phyloP scores from a whole-genome alignment of 2,797 vertebrate species.

The Paedocypris micromegethes region DNA sequence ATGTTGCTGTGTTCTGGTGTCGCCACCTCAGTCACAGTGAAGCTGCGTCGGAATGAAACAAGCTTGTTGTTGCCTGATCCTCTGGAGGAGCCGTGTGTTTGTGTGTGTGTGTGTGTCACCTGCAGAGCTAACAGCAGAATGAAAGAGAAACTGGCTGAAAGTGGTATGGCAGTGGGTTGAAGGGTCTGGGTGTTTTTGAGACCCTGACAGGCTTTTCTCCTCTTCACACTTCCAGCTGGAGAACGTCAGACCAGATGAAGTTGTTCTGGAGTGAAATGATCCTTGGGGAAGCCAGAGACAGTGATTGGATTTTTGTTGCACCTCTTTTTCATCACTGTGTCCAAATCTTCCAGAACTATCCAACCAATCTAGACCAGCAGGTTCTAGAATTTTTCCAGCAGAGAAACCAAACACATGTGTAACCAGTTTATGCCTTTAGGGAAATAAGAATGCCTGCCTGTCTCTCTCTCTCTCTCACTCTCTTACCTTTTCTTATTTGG shows the following conservation, averaged over 20 bases:
- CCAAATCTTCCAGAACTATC: too few relatives aligned
- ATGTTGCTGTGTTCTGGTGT: constrained; percentile 60
- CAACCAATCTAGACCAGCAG: too few relatives aligned
- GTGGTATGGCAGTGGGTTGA: constrained; percentile 24
- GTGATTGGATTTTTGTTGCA: too few relatives aligned
- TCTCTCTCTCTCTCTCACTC: too few relatives aligned
- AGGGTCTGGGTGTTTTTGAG: constrained; percentile 33
- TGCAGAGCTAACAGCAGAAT: constrained; percentile 15
- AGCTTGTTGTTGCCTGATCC: constrained; percentile 59
- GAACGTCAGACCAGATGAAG: constrained; percentile 1
- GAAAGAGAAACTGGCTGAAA: constrained; percentile 15
- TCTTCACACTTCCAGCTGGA: constrained; percentile 2
- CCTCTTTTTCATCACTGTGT: too few relatives aligned
- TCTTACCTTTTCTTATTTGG: too few relatives aligned
- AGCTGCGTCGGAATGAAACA: constrained; percentile 54
- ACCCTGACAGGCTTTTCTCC: constrained; percentile 28
- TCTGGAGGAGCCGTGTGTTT: constrained; percentile 11
- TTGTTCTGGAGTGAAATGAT: neutral
- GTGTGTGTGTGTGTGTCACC: constrained; percentile 19
- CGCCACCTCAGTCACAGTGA: constrained; percentile 43
- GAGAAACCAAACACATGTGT: too few relatives aligned
- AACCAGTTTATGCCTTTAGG: too few relatives aligned
- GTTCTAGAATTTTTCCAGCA: too few relatives aligned
- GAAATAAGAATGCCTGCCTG: too few relatives aligned
- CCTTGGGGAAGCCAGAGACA: too few relatives aligned